A percentile compares a stretch with the other conserved stretches of the same genome.
phyloP scores from a whole-genome alignment of 2,888 invertebrate genomes.

The Euclidia mi region DNA sequence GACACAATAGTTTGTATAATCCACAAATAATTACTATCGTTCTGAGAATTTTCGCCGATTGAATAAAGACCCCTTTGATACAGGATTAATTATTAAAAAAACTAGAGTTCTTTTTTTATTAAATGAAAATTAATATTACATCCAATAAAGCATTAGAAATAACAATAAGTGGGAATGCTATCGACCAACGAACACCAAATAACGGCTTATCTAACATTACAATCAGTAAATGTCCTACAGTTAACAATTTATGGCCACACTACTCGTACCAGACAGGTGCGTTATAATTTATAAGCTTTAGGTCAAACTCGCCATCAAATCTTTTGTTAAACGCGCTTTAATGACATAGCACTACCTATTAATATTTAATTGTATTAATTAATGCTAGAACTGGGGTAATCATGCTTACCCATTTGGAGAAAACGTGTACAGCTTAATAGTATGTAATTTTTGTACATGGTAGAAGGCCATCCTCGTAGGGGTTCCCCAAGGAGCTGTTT shows the following conservation, averaged over 20 bases:
- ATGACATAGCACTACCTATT: constrained; percentile 8
- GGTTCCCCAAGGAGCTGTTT: not conserved
- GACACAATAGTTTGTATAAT: too few relatives aligned
- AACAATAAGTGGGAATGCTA: too few relatives aligned
- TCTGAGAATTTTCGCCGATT: too few relatives aligned
- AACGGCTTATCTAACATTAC: constrained; percentile 2
- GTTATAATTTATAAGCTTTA: constrained; percentile 44
- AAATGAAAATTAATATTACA: too few relatives aligned
- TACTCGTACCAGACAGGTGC: constrained; percentile 34
- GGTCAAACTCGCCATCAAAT: constrained; percentile 49
- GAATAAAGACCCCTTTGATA: too few relatives aligned
- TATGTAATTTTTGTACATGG: not conserved
- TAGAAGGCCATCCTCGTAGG: not conserved
- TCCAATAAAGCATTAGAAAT: too few relatives aligned
- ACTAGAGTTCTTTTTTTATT: too few relatives aligned
- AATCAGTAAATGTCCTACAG: constrained; percentile 9
- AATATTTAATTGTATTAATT: constrained; percentile 12
- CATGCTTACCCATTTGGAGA: constrained; percentile 1
- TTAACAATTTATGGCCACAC: constrained; percentile 6
- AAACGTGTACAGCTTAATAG: not conserved
- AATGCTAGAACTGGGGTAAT: not conserved
- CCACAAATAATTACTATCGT: too few relatives aligned
- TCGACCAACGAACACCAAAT: too few relatives aligned
- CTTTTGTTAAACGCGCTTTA: constrained; percentile 43
- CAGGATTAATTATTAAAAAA: too few relatives aligned